Base-by-base conservation (phyloP, 2,888 invertebrate genomes). In the Dryococelus australis region DNA sequence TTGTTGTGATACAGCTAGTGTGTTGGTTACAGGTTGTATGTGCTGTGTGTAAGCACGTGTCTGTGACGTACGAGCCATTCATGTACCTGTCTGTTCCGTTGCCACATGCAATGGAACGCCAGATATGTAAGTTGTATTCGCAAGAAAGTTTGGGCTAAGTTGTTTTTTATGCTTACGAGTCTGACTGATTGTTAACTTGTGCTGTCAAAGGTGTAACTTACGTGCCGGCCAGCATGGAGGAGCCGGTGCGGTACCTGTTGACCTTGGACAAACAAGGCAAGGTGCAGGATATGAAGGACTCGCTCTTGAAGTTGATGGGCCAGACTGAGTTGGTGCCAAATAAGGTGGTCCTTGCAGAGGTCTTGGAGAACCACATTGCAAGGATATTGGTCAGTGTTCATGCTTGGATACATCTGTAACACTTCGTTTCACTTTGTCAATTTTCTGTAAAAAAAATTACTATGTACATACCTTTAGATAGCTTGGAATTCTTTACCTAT, bases 11-110 rank as follows among this genome's bases (percentile, higher is more conserved):
- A 4, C 35, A 35, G 4, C 35, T 35, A 35, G 4, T 35, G 35
- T 35, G 35, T 35, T 35, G 35, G 20, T 65, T 65, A 1, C 91
- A 95, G 95, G 94, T 95, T 83, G 93, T 94, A 35, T 95, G 95
- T 90, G 93, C 93, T 5, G 93, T 93, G 83, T 95, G 95, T 91
- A 93, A 93, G 88, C 94, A 94, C 90, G 93, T 94, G 26, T 95
- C 95, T 0, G 94, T 95, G 26, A 95, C 95, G 16, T 95, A 94
- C 90, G 95, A 95, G 90, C 95, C 95, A 43, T 95, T 95, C 90
- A 95, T 95, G 95, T 95, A 95, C 91, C 92, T 95, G n/a, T 94
- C 95, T 65, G 94, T 95, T 81, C 95, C 95, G 9, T 92, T 95
- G 88, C 95, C 95, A 83, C 93, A 94, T 90, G 95, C 95, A 43